phyloP scores from a whole-genome alignment of 2,113 vertebrate species.

The Vombatus ursinus region DNA sequence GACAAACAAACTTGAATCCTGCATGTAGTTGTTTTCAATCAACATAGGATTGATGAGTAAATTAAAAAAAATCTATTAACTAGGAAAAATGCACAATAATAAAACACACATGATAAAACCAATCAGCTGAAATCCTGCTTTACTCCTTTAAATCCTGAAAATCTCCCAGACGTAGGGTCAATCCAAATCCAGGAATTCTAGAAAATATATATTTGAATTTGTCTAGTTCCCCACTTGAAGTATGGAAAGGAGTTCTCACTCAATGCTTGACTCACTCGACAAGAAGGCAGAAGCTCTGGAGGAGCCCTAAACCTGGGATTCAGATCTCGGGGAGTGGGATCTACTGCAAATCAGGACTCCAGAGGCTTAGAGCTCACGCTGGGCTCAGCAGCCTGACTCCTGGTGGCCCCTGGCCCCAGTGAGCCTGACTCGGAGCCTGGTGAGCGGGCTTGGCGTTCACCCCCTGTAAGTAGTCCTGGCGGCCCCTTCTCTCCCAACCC shows the following conservation, averaged over 20 bases:
- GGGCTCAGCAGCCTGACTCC: not conserved
- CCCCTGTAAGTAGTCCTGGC: not conserved
- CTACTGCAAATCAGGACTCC: not conserved
- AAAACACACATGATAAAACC: not conserved
- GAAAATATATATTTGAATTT: not conserved
- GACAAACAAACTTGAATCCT: not conserved
- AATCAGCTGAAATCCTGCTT: not conserved
- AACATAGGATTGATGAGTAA: not conserved
- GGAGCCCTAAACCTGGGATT: not conserved
- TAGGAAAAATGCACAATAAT: not conserved
- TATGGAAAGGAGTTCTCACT: not conserved
- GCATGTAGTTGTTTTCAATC: not conserved
- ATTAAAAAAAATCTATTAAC: not conserved
- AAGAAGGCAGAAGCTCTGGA: not conserved
- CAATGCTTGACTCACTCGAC: not conserved
- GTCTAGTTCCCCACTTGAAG: not conserved
- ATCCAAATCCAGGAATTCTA: not conserved
- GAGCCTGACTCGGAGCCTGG: not conserved
- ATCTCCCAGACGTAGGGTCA: not conserved
- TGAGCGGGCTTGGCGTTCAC: not conserved
- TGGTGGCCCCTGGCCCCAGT: not conserved
- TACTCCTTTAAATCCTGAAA: not conserved
- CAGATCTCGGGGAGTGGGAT: not conserved
- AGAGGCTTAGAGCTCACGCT: not conserved
- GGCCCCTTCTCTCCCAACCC: not conserved